Base-by-base conservation (phyloP, 2,888 invertebrate genomes). In the Leptopilina myrica region DNA sequence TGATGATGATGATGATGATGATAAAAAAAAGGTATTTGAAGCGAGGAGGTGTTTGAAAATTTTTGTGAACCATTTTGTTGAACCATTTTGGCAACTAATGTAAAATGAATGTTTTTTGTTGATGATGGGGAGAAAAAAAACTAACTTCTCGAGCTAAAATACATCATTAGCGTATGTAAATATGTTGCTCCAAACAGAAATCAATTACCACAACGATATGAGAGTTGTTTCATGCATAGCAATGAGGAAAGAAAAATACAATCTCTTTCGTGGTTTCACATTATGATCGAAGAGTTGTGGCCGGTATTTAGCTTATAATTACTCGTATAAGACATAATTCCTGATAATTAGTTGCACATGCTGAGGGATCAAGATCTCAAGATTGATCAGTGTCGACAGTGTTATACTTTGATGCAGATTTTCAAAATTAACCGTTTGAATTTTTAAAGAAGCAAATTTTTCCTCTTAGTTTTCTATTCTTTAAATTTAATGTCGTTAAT, bases 121-220 rank as follows among this genome's bases (percentile, higher is more conserved):
- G 56, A 14, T 53, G 12, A 53, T 26, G 56, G 14, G n/a, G 56
- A 53, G n/a, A 56, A 56, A 73, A 33, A 33, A 33, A 73, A 73
- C 33, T 56, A 73, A 56, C 73, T 56, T 20, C 33, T 15, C 20
- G 33, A 12, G 26, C 53, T 33, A 73, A 73, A 73, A 73, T 11
- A 73, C 73, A 56, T 73, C 73, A 73, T 73, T 73, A 73, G 53
- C 33, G 73, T 73, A 73, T 73, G 73, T 73, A 73, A 73, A 73
- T 73, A 73, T 73, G 33, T 73, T 73, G 56, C 73, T 56, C 73
- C 53, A 73, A 49, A 73, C 73, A 73, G 73, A 56, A 73, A 73
- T 73, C 73, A 73, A 73, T 73, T 73, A 73, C 73, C 33, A 53
- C 33, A 56, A 26, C 56, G 40, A 73, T 73, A 73, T 73, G 49